These are phyloP conservation scores for Acyrthosiphon pisum DNA, from an alignment of 1,140 invertebrate genomes.

Conservation along the genomic window DNA sequence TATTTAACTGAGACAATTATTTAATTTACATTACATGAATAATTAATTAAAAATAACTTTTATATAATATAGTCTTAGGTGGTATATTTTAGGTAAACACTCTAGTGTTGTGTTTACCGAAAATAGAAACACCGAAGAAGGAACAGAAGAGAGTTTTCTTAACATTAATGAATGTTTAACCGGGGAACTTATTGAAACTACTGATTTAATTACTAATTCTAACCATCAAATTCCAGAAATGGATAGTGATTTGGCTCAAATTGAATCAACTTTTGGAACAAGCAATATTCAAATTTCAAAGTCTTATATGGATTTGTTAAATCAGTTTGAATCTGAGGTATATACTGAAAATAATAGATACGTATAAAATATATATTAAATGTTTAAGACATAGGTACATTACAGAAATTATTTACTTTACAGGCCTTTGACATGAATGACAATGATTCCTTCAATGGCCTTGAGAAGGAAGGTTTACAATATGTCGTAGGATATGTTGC, in stretches of 20 bases:
- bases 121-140: not conserved
- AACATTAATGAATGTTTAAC: not conserved
- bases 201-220: not conserved
- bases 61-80: not conserved
- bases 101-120: not conserved
- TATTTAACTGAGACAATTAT: not conserved
- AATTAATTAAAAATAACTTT: not conserved
- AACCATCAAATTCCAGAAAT: not conserved
- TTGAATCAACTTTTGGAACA: not conserved
- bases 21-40: not conserved
- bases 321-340: conserved; percentile 8
- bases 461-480: not conserved
- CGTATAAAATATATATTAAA: not conserved
- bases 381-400: no score
- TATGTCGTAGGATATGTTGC: not conserved
- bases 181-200: not conserved
- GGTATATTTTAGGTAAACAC: conserved; percentile 4
- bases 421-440: not conserved
- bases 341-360: not conserved
- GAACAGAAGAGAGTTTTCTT: not conserved
- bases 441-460: not conserved
- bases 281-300: not conserved
- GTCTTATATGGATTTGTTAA: not conserved
- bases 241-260: not conserved
- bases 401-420: not conserved